A percentile compares a stretch with the other conserved stretches of the same genome.
Conservation (phyloP, 2,113 vertebrate species). For the Forbesichthys agassizii region DNA sequence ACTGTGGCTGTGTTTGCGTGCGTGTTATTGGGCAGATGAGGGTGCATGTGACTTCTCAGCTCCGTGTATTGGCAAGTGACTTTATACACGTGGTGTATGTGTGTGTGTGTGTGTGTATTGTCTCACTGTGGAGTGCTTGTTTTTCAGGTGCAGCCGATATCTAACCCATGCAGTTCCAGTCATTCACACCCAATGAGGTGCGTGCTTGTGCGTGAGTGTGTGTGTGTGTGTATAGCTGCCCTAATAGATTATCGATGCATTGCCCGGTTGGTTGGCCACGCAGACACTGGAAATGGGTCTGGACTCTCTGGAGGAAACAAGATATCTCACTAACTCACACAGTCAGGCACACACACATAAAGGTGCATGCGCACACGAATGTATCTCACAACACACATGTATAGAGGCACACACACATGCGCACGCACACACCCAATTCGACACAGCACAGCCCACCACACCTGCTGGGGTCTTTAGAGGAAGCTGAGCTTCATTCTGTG, state of each 20-base stretch:
- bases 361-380: slow-evolving; percentile 8
- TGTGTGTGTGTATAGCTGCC: slow-evolving; percentile 4
- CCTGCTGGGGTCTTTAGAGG: slow-evolving; percentile 64
- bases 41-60: slow-evolving; percentile 18
- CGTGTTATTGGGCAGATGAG: not conserved
- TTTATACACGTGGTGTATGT: slow-evolving; percentile 1
- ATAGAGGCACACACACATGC: slow-evolving; percentile 36
- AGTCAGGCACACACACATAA: slow-evolving; percentile 18
- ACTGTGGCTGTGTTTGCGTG: slow-evolving; percentile 1
- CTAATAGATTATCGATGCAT: slow-evolving; percentile 73
- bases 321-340: slow-evolving; percentile 53
- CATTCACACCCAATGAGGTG: not conserved
- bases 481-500: slow-evolving; percentile 44
- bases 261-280: slow-evolving; percentile 56
- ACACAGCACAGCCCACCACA: slow-evolving; percentile 50
- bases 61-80: not conserved
- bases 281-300: slow-evolving; percentile 71
- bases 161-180: slow-evolving; percentile 28
- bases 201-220: not conserved
- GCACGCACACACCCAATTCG: slow-evolving; percentile 48
- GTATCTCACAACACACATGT: slow-evolving; percentile 19
- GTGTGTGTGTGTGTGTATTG: slow-evolving; percentile 11
- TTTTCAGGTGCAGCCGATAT: slow-evolving; percentile 55
- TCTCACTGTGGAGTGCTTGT: slow-evolving; percentile 48
- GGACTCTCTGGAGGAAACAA: slow-evolving; percentile 64